Conservation (phyloP, 37 sponge, comb jelly and placozoan genomes). For the Beroe forskalii region DNA sequence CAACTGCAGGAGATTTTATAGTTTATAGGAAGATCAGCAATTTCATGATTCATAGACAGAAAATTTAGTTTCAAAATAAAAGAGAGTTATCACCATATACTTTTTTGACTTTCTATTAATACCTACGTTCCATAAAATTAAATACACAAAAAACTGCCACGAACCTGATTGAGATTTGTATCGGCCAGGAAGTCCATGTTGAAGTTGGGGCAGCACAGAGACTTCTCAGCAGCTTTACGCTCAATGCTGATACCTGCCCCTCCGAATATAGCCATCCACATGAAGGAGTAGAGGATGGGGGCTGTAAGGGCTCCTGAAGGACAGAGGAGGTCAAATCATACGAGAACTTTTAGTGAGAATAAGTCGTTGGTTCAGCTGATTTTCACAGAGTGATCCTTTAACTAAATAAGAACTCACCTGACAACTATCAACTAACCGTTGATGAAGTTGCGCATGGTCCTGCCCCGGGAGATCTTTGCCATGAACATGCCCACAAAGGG, state of each 20-base stretch:
- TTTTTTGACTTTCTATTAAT: no score
- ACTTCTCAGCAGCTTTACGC: background rate
- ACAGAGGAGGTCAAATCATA: background rate
- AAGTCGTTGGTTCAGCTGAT: background rate
- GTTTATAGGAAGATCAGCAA: no score
- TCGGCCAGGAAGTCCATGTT: background rate
- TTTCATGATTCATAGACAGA: no score
- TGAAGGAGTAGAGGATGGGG: constrained; percentile 5
- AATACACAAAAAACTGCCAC: no score
- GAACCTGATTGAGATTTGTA: no score
- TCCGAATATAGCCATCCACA: constrained; percentile 51
- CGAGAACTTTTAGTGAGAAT: background rate
- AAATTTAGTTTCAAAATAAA: no score
- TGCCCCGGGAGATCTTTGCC: constrained; percentile 56
- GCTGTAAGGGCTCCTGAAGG: constrained; percentile 18
- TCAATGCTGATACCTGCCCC: constrained; percentile 56
- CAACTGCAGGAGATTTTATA: no score
- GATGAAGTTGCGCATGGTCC: constrained; percentile 51
- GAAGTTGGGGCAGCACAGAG: constrained; percentile 19
- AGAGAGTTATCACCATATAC: no score
- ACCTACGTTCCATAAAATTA: no score
- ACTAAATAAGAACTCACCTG: no score
- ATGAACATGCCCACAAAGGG: constrained; percentile 65
- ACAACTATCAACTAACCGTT: constrained; percentile 17
- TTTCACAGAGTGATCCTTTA: no score